These are phyloP conservation scores for Portunus trituberculatus DNA, from an alignment of 1,140 invertebrate genomes.

Conservation along the genomic window DNA sequence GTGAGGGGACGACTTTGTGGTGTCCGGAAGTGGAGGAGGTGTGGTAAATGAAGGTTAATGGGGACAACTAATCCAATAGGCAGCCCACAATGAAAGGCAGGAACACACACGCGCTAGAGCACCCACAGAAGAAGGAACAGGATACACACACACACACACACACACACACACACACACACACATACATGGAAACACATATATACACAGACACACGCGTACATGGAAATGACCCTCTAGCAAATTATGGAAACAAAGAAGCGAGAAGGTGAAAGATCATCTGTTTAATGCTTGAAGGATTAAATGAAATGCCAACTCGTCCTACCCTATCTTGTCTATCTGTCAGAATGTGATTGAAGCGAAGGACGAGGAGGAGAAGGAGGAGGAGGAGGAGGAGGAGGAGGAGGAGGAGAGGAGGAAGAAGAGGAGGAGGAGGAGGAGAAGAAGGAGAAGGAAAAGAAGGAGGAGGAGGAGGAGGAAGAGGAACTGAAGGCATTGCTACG, in stretches of 20 bases:
- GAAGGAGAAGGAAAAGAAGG: background rate
- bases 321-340: background rate
- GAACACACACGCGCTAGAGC: too few relatives aligned
- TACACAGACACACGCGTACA: background rate
- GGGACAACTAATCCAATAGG: background rate
- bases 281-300: background rate
- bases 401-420: too few relatives aligned
- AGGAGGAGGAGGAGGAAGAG: background rate
- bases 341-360: background rate
- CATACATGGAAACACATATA: background rate
- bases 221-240: background rate
- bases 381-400: background rate
- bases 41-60: background rate
- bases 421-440: background rate
- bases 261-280: background rate
- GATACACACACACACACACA: background rate
- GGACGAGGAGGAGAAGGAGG: background rate
- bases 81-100: background rate
- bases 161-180: background rate
- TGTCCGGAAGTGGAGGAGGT: background rate
- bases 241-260: background rate
- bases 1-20: background rate
- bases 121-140: too few relatives aligned
- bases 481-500: background rate
- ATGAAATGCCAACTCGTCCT: background rate